Evolutionary conservation across 2,888 invertebrate species (phyloP).

Genomic region (Apoderus coryli): DNA sequence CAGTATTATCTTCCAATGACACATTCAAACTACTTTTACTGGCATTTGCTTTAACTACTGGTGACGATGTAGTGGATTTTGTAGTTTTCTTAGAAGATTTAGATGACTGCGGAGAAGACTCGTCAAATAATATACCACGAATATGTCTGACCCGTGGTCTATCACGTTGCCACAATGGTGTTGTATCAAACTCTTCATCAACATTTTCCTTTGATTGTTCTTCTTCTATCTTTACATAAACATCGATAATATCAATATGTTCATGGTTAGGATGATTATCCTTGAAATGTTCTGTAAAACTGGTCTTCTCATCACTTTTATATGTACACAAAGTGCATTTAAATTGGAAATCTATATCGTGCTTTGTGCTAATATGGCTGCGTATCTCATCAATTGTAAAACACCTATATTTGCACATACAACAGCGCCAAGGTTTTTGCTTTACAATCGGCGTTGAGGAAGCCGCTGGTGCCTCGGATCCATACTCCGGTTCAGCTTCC

Average conservation of each 20-base stretch:
- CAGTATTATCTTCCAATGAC: too few species aligned
- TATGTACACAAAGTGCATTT: conserved; percentile 56
- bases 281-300: conserved; percentile 44
- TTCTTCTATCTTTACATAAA: conserved; percentile 28
- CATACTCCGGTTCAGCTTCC: conserved; percentile 25
- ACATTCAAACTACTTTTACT: neutral
- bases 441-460: neutral
- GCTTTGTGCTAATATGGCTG: conserved; percentile 42
- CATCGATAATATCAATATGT: conserved; percentile 32
- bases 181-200: conserved; percentile 36
- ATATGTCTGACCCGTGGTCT: conserved; percentile 36
- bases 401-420: conserved; percentile 47
- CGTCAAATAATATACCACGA: conserved; percentile 43
- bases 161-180: conserved; percentile 46
- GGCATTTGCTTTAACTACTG: conserved; percentile 27
- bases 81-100: conserved; percentile 19
- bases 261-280: conserved; percentile 39
- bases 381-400: conserved; percentile 43
- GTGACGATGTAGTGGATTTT: conserved; percentile 1
- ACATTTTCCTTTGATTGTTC: conserved; percentile 18
- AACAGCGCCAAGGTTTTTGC: conserved; percentile 52
- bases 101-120: conserved; percentile 24
- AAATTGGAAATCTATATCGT: conserved; percentile 52
- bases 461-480: conserved; percentile 16
- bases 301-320: conserved; percentile 37